Conservation (phyloP, 2,888 invertebrate species). For the Xanthorhoe designata region DNA sequence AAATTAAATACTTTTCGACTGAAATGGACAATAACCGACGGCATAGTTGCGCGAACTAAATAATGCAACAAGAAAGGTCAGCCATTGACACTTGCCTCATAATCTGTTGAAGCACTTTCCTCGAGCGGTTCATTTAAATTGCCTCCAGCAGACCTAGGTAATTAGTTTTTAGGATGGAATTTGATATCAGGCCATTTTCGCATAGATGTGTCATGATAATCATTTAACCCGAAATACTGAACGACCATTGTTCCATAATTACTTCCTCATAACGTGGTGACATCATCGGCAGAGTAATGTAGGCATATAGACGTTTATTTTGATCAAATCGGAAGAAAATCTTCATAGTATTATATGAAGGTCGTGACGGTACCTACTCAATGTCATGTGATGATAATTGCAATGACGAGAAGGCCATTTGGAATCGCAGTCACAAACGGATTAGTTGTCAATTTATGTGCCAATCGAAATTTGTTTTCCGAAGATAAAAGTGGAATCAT, state of each 20-base stretch:
- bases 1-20: slow-evolving; percentile 39
- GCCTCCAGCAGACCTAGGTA: slow-evolving; percentile 12
- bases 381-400: slow-evolving; percentile 15
- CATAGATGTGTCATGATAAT: slow-evolving; percentile 23
- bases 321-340: slow-evolving; percentile 33
- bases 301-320: slow-evolving; percentile 41
- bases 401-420: slow-evolving; percentile 17
- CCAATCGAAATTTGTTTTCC: slow-evolving; percentile 1
- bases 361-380: slow-evolving; percentile 24
- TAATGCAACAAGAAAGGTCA: slow-evolving; percentile 60
- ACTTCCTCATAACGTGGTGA: slow-evolving; percentile 40
- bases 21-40: slow-evolving; percentile 53
- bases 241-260: slow-evolving; percentile 30
- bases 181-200: slow-evolving; percentile 12
- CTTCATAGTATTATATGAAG: slow-evolving; percentile 30
- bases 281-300: slow-evolving; percentile 45
- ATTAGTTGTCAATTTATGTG: background rate
- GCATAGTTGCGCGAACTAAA: slow-evolving; percentile 52
- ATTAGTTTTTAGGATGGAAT: slow-evolving; percentile 21
- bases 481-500: slow-evolving; percentile 4
- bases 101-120: slow-evolving; percentile 44
- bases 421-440: background rate
- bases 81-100: slow-evolving; percentile 51
- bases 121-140: slow-evolving; percentile 17
- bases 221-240: slow-evolving; percentile 28